A percentile compares a stretch with the other conserved stretches of the same genome.
These are phyloP conservation scores for Drosophila malerkotliana DNA, from an alignment of 1,140 invertebrate genomes.

Conservation along the genomic window DNA sequence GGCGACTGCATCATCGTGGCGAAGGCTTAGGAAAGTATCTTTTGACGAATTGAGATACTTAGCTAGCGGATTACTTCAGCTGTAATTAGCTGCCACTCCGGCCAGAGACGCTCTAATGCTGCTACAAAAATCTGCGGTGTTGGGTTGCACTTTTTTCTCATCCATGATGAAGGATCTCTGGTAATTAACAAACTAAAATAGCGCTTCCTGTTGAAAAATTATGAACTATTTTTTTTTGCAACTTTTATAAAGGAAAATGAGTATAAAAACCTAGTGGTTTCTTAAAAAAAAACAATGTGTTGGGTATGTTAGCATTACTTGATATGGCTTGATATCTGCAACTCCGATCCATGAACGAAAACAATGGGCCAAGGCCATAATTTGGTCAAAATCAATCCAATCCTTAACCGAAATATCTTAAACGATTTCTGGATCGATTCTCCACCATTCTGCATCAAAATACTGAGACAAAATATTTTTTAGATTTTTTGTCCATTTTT, in stretches of 20 bases:
- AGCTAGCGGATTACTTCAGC: constrained; percentile 50
- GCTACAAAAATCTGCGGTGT: neutral
- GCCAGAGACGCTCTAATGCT: constrained; percentile 2
- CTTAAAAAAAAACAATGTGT: too few relatives aligned
- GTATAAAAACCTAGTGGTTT: neutral
- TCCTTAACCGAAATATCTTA: too few relatives aligned
- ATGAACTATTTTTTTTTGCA: neutral
- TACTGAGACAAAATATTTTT: too few relatives aligned
- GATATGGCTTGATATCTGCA: too few relatives aligned
- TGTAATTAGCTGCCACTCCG: constrained; percentile 60
- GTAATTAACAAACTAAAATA: neutral
- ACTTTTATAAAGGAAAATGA: neutral
- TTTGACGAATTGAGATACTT: constrained; percentile 62
- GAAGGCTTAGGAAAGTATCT: constrained; percentile 65
- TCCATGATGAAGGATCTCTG: neutral
- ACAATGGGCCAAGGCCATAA: too few relatives aligned
- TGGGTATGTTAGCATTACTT: too few relatives aligned
- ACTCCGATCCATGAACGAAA: too few relatives aligned
- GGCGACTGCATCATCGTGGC: constrained; percentile 35
- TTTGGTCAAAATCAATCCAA: too few relatives aligned
- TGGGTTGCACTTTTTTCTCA: neutral
- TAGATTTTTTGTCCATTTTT: too few relatives aligned
- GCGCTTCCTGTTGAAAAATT: neutral
- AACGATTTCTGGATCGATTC: too few relatives aligned
- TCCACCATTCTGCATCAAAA: too few relatives aligned